Conservation (phyloP, 2,113 vertebrate genomes). For the Leucoraja erinaceus region DNA sequence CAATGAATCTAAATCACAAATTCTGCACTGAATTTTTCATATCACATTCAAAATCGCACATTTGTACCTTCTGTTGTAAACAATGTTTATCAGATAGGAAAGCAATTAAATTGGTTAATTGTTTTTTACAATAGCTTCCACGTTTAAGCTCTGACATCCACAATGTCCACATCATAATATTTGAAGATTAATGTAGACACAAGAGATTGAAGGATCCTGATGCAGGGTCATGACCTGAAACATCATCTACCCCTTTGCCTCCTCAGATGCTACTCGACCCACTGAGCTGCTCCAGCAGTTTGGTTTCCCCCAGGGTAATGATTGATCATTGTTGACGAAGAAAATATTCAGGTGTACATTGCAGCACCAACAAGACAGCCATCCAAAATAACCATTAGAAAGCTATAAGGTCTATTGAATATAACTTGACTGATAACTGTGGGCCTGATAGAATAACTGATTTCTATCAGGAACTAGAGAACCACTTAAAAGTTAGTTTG, state of each 20-base stretch:
- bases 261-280: no score
- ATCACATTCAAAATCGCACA: neutral
- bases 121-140: neutral
- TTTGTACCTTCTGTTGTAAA: neutral
- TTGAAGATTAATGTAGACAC: no score
- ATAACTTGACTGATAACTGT: no score
- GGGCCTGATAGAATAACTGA: no score
- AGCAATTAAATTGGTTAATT: neutral
- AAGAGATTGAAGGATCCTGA: no score
- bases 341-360: neutral
- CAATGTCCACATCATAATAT: neutral
- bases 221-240: no score
- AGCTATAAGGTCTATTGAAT: no score
- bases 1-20: neutral
- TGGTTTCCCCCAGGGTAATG: neutral
- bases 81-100: neutral
- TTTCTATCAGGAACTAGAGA: no score
- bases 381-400: neutral
- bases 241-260: no score
- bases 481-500: no score
- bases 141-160: neutral
- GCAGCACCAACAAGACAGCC: neutral
- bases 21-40: neutral
- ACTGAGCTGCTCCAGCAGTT: no score
- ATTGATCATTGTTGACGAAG: neutral